Evolutionary conservation across 2,888 invertebrate genomes (phyloP).

Genomic region (Orgyia antiqua): DNA sequence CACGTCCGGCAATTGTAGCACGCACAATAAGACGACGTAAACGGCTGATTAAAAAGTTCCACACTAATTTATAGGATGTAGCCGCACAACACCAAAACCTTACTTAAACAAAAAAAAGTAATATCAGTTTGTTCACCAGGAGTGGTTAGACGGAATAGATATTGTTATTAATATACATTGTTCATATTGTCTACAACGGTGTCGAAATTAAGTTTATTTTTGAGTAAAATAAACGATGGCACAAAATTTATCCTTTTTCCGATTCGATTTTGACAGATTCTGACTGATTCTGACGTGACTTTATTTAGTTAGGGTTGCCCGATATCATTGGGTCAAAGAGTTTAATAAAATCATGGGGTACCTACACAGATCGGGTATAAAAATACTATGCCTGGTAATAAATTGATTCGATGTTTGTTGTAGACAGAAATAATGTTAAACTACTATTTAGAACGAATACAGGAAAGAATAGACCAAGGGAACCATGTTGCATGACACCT

Average conservation of each 20-base stretch:
- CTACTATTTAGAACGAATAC: too few species aligned
- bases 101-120: slow-evolving; percentile 12
- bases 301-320: slow-evolving; percentile 19
- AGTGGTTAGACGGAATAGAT: slow-evolving; percentile 14
- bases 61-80: slow-evolving; percentile 26
- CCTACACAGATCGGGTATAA: too few species aligned
- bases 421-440: too few species aligned
- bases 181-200: slow-evolving; percentile 18
- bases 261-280: too few species aligned
- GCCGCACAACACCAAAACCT: slow-evolving; percentile 21
- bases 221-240: slow-evolving; percentile 35
- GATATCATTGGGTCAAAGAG: too few species aligned
- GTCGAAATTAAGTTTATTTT: slow-evolving; percentile 24
- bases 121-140: too few species aligned
- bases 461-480: too few species aligned
- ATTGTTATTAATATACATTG: slow-evolving; percentile 16
- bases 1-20: slow-evolving; percentile 27
- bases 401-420: too few species aligned
- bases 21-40: slow-evolving; percentile 24
- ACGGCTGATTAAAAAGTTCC: slow-evolving; percentile 33
- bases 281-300: slow-evolving; percentile 40
- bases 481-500: too few species aligned
- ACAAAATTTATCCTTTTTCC: slow-evolving; percentile 40
- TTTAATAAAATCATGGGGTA: too few species aligned
- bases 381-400: too few species aligned